A percentile compares a stretch with the other conserved stretches of the same genome.
Evolutionary conservation across 1,140 invertebrate species (phyloP).

Genomic region (Vollenhovia emeryi): DNA sequence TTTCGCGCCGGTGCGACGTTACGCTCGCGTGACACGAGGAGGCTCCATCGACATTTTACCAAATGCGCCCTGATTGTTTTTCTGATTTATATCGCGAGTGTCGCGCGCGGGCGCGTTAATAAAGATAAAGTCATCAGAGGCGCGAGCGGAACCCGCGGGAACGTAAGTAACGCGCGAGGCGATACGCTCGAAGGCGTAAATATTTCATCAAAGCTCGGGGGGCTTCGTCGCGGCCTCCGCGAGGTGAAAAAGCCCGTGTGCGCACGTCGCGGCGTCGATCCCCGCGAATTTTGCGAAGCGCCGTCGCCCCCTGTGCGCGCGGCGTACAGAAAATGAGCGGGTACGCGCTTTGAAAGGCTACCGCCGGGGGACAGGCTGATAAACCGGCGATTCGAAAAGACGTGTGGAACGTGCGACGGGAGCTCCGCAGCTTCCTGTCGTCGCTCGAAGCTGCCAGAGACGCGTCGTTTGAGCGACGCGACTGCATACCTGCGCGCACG

Average conservation of each 20-base stretch:
- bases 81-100: conserved; percentile 12
- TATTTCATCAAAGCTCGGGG: conserved; percentile 36
- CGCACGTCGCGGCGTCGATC: neutral
- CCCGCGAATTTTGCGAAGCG: neutral
- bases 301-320: neutral
- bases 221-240: neutral
- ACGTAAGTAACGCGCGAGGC: neutral
- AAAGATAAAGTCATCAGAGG: neutral
- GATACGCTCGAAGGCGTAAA: neutral
- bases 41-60: conserved; percentile 7
- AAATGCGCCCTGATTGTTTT: conserved; percentile 16
- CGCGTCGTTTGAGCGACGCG: conserved; percentile 63
- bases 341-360: neutral
- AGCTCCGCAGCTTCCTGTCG: conserved; percentile 1
- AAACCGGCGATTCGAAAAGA: conserved; percentile 18
- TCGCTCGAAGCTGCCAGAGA: conserved; percentile 26
- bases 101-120: neutral
- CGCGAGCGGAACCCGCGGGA: neutral
- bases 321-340: conserved; percentile 16
- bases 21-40: conserved; percentile 30
- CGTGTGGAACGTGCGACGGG: neutral
- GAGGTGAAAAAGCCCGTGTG: neutral
- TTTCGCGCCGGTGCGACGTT: conserved; percentile 30
- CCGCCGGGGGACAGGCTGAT: conserved; percentile 15
- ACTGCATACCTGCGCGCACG: neutral